Evolutionary conservation across 2,888 invertebrate genomes (phyloP).

Genomic region (Drosophila stalkeri): DNA sequence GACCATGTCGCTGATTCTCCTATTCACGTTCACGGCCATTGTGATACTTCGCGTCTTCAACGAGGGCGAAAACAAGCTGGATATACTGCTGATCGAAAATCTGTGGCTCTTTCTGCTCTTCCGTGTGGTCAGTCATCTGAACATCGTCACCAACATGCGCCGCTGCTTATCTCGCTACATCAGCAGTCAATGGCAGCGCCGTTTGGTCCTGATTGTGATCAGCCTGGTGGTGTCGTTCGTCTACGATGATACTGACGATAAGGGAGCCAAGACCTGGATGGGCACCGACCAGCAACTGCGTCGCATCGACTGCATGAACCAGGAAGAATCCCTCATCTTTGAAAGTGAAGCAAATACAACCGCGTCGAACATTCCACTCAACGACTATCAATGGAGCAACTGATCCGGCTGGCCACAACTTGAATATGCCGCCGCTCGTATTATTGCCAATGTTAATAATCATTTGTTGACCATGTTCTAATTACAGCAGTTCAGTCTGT

Average conservation of each 20-base stretch:
- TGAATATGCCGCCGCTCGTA: not conserved
- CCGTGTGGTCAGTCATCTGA: constrained; percentile 19
- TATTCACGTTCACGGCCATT: constrained; percentile 15
- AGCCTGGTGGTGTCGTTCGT: not conserved
- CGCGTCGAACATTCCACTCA: not conserved
- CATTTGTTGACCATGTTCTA: not conserved
- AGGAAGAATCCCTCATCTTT: not conserved
- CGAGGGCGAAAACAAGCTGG: constrained; percentile 9
- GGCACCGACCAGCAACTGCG: constrained; percentile 3
- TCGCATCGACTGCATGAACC: constrained; percentile 4
- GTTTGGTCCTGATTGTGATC: not conserved
- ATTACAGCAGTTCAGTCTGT: not conserved
- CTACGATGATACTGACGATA: not conserved
- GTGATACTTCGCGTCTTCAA: constrained; percentile 12
- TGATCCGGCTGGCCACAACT: not conserved
- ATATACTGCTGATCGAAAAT: constrained; percentile 29
- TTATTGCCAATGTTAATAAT: not conserved
- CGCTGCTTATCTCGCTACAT: not conserved
- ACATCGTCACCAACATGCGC: not conserved
- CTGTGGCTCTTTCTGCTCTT: constrained; percentile 22
- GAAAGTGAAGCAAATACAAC: not conserved
- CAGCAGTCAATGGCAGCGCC: not conserved
- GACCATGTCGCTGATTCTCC: constrained; percentile 24
- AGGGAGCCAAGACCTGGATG: not conserved
- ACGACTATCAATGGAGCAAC: not conserved